phyloP scores from a whole-genome alignment of 1,140 invertebrate species.

The Drosophila baimaii region DNA sequence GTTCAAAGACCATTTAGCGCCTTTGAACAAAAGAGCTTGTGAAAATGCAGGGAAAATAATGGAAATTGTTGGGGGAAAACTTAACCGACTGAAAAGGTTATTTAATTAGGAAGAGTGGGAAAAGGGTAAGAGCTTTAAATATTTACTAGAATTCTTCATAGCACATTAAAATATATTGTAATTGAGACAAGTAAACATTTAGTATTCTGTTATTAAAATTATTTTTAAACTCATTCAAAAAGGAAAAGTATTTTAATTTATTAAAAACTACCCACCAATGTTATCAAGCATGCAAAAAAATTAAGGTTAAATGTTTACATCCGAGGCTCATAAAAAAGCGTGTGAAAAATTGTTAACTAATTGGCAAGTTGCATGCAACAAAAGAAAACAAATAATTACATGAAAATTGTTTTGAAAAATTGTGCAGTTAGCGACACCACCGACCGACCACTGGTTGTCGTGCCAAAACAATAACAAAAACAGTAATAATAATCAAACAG shows the following conservation, averaged over 20 bases:
- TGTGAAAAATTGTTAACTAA: constrained; percentile 78
- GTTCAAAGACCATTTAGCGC: constrained; percentile 31
- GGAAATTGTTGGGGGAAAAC: not conserved
- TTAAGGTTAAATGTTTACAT: constrained; percentile 79
- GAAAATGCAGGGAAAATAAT: not conserved
- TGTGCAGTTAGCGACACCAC: constrained; percentile 48
- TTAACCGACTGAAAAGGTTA: not conserved
- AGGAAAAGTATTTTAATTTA: not conserved
- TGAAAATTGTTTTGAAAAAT: constrained; percentile 67
- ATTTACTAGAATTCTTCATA: not conserved
- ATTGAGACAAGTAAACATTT: not conserved
- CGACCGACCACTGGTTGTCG: constrained; percentile 8
- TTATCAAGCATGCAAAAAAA: constrained; percentile 34
- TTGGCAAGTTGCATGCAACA: constrained; percentile 66
- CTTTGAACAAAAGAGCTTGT: constrained; percentile 18
- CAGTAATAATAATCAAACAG: constrained; percentile 66
- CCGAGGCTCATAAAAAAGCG: constrained; percentile 76
- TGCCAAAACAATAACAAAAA: constrained; percentile 45
- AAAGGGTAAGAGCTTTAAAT: too few species aligned
- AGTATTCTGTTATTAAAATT: not conserved
- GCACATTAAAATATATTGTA: not conserved
- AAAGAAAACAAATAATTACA: constrained; percentile 70
- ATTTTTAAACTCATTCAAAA: not conserved
- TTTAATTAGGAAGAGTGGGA: not conserved
- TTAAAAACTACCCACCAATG: constrained; percentile 1